These are phyloP conservation scores for Sminthopsis crassicaudata DNA, from an alignment of 2,113 vertebrate genomes.

Conservation along the genomic window DNA sequence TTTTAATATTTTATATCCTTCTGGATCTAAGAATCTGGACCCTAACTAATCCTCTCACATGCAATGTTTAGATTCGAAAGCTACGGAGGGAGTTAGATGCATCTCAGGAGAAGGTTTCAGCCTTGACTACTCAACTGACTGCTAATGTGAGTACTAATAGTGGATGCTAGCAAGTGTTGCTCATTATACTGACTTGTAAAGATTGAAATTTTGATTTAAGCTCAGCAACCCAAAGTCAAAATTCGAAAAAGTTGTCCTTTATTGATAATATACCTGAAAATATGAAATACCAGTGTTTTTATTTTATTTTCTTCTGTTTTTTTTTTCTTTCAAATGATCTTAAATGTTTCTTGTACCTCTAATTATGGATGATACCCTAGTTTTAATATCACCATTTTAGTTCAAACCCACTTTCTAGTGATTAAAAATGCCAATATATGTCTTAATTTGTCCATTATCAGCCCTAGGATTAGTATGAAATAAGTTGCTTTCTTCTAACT, in stretches of 20 bases:
- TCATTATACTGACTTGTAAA: not conserved
- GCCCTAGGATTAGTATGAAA: not conserved
- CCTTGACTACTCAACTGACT: constrained; percentile 96
- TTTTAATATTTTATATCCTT: not conserved
- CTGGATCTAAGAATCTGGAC: not conserved
- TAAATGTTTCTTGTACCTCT: not conserved
- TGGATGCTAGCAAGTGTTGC: not conserved
- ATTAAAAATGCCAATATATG: not conserved
- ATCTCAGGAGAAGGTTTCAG: constrained; percentile 98
- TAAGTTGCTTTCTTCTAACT: not conserved
- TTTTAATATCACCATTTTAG: not conserved
- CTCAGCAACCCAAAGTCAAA: not conserved
- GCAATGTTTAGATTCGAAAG: constrained; percentile 91
- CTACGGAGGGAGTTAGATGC: constrained; percentile 95
- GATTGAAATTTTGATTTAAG: not conserved
- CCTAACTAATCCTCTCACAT: constrained; percentile 54
- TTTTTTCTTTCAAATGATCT: not conserved
- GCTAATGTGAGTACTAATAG: constrained; percentile 91
- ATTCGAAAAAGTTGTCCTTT: not conserved
- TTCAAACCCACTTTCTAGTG: not conserved
- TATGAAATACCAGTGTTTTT: not conserved
- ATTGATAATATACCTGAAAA: not conserved
- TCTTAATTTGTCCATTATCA: not conserved
- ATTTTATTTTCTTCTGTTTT: not conserved
- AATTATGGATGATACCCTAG: not conserved